Percentiles rank a stretch among this genome's conserved stretches.
These are phyloP conservation scores for Nicator chloris DNA, from an alignment of 2,113 vertebrate species.

Conservation along the genomic window DNA sequence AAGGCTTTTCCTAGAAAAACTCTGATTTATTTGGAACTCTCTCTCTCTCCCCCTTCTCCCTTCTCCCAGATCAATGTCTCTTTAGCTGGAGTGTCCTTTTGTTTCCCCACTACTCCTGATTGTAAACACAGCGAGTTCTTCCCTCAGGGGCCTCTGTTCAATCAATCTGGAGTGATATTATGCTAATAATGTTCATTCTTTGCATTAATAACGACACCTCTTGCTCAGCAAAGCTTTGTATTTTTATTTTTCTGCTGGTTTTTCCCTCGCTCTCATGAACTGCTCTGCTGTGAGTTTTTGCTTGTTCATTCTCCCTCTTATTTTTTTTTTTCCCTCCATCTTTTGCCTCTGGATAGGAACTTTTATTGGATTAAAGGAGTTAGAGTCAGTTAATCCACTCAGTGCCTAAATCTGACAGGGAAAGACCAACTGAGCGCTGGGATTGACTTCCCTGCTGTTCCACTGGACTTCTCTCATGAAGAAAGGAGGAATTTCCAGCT, in stretches of 20 bases:
- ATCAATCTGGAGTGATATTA: background rate
- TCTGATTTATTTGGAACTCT: background rate
- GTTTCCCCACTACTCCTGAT: background rate
- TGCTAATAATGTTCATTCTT: slow-evolving; percentile 4
- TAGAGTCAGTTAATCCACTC: background rate
- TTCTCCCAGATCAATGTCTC: background rate
- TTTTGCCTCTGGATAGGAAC: background rate
- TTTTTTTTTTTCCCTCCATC: background rate
- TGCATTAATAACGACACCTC: slow-evolving; percentile 5
- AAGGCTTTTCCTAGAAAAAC: background rate
- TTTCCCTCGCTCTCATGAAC: background rate
- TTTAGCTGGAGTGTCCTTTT: background rate
- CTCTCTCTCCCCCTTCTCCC: background rate
- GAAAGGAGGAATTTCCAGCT: background rate
- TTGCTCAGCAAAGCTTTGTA: background rate
- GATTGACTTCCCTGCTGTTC: background rate
- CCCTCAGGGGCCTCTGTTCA: background rate
- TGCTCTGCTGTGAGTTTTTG: background rate
- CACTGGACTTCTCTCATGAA: background rate
- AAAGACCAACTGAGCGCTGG: background rate
- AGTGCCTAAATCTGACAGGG: background rate
- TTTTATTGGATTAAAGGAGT: background rate
- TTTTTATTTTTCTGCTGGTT: background rate
- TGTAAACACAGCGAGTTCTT: background rate
- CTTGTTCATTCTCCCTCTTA: background rate